These are phyloP conservation scores for Balearica regulorum DNA, from an alignment of 2,797 vertebrate genomes.

Conservation along the genomic window DNA sequence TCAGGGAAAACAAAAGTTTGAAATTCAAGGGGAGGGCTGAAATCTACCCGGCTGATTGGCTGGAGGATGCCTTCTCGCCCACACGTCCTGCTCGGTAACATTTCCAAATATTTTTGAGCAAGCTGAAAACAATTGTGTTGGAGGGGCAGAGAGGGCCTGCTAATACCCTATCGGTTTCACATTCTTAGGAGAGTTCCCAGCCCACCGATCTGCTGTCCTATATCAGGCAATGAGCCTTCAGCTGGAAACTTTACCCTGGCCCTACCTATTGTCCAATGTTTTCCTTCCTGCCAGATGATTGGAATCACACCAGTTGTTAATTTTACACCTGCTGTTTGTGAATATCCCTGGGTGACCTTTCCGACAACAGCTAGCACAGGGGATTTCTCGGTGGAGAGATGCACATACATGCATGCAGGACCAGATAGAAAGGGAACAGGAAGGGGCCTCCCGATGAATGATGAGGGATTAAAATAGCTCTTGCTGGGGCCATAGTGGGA, in stretches of 20 bases:
- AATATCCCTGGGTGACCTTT: constrained; percentile 59
- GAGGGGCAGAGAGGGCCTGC: constrained; percentile 49
- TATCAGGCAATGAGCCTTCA: constrained; percentile 61
- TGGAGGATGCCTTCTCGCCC: constrained; percentile 35
- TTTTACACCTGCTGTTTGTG: constrained; percentile 57
- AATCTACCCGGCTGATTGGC: constrained; percentile 45
- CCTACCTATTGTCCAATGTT: constrained; percentile 58
- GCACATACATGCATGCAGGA: not conserved
- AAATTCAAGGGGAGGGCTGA: constrained; percentile 58
- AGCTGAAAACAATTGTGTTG: constrained; percentile 67
- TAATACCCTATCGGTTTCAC: constrained; percentile 67
- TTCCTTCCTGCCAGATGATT: constrained; percentile 56
- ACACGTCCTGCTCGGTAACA: not conserved
- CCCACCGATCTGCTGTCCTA: constrained; percentile 50
- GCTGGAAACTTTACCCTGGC: constrained; percentile 54
- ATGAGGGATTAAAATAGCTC: constrained; percentile 69
- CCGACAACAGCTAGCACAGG: not conserved
- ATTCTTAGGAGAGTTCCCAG: constrained; percentile 62
- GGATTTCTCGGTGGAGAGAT: constrained; percentile 30
- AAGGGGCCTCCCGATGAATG: constrained; percentile 58
- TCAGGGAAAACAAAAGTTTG: constrained; percentile 42
- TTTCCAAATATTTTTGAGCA: constrained; percentile 62
- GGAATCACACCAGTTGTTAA: constrained; percentile 34
- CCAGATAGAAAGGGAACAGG: constrained; percentile 46
- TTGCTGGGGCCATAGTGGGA: constrained; percentile 38